A percentile compares a stretch with the other conserved stretches of the same genome.
Evolutionary conservation across 2,888 invertebrate genomes (phyloP).

Genomic region (Callyntrura sp.): DNA sequence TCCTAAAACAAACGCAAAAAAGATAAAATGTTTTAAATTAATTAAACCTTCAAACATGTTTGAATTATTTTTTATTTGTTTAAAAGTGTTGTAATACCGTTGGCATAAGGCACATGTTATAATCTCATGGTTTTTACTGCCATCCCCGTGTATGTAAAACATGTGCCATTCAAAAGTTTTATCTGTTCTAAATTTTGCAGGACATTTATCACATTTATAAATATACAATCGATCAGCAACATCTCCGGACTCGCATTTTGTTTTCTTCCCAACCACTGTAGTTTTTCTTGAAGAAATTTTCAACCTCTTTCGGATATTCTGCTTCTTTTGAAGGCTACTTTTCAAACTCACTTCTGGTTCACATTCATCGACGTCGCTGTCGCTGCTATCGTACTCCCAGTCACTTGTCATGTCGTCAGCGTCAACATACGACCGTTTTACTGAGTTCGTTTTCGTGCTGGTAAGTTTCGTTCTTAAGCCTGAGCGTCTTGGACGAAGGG

Average conservation of each 20-base stretch:
- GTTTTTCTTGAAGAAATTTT: too few species aligned
- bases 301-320: not conserved
- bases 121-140: conserved; percentile 19
- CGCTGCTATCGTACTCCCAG: too few species aligned
- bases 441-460: too few species aligned
- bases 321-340: not conserved
- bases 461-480: conserved; percentile 21
- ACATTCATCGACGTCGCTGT: too few species aligned
- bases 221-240: conserved; percentile 34
- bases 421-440: too few species aligned
- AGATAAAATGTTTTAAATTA: too few species aligned
- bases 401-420: too few species aligned
- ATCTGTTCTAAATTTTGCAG: conserved; percentile 33
- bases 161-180: conserved; percentile 39
- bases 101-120: conserved; percentile 48
- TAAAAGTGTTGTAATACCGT: conserved; percentile 56
- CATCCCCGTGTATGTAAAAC: conserved; percentile 43
- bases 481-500: conserved; percentile 18
- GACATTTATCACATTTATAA: conserved; percentile 37
- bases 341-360: too few species aligned
- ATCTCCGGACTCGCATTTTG: not conserved
- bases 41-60: too few species aligned
- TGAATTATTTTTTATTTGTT: too few species aligned
- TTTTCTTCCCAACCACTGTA: not conserved
- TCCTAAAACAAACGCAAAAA: conserved; percentile 36